Evolutionary conservation across 2,888 invertebrate species (phyloP).

Genomic region (Stegophylla sp.): DNA sequence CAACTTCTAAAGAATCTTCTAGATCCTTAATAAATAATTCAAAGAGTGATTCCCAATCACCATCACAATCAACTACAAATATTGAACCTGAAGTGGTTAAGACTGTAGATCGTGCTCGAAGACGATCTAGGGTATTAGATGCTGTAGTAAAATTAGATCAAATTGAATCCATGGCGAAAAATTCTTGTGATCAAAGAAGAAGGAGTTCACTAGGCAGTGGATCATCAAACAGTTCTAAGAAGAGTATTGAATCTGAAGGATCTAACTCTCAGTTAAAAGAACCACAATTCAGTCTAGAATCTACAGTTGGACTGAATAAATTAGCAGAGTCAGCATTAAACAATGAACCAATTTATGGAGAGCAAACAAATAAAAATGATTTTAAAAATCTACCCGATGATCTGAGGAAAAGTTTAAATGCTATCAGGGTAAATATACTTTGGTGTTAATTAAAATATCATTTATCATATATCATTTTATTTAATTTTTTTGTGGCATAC

Average conservation of each 20-base stretch:
- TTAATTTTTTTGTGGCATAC: no score
- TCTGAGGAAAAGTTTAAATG: constrained; percentile 59
- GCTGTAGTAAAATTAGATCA: constrained; percentile 72
- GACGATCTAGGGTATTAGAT: constrained; percentile 74
- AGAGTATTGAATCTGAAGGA: constrained; percentile 60
- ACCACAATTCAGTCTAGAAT: constrained; percentile 61
- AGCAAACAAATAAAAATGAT: constrained; percentile 34
- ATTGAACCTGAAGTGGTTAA: constrained; percentile 44
- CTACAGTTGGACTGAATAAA: constrained; percentile 63
- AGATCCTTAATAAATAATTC: constrained; percentile 24
- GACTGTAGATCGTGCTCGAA: constrained; percentile 67
- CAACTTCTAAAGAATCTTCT: constrained; percentile 30
- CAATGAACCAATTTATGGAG: constrained; percentile 54
- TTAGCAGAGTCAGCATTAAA: constrained; percentile 64
- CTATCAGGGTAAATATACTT: constrained; percentile 60
- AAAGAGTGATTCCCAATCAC: constrained; percentile 27
- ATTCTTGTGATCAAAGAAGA: constrained; percentile 39
- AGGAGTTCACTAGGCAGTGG: constrained; percentile 52
- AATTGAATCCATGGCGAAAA: constrained; percentile 52
- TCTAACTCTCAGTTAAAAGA: constrained; percentile 14
- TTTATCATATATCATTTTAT: no score
- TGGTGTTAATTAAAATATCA: background rate
- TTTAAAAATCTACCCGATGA: constrained; percentile 55
- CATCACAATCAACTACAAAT: constrained; percentile 12
- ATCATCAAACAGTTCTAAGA: constrained; percentile 57